These are phyloP conservation scores for Bos javanicus DNA, from an alignment of 2,113 vertebrate species.

Conservation along the genomic window DNA sequence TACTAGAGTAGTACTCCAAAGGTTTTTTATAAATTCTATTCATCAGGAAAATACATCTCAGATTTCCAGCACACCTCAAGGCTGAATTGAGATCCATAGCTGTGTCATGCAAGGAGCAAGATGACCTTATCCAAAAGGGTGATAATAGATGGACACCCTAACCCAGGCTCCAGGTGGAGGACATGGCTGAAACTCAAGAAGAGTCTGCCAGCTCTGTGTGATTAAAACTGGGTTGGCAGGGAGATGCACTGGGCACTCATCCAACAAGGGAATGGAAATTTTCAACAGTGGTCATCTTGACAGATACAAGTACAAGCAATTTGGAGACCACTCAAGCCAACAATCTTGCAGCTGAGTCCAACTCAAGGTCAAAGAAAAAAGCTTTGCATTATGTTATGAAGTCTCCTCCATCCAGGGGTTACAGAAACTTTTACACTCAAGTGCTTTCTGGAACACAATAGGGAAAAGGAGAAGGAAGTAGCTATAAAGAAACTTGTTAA, in stretches of 20 bases:
- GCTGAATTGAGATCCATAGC: not conserved
- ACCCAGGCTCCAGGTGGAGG: not conserved
- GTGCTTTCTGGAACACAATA: not conserved
- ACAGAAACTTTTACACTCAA: not conserved
- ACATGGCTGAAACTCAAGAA: not conserved
- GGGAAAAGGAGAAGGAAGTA: not conserved
- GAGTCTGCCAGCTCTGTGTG: not conserved
- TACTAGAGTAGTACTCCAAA: not conserved
- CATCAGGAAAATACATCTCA: not conserved
- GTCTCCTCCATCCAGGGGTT: not conserved
- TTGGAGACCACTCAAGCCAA: not conserved
- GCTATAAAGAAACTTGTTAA: not conserved
- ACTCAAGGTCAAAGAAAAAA: not conserved
- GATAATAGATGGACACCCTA: not conserved
- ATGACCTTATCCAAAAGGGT: not conserved
- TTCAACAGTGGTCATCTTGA: constrained; percentile 16
- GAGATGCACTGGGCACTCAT: not conserved
- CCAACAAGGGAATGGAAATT: not conserved
- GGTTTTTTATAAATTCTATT: not conserved
- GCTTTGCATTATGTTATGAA: not conserved
- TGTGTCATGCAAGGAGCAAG: not conserved
- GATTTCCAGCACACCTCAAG: not conserved
- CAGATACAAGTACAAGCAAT: not conserved
- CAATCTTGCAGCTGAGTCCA: not conserved
- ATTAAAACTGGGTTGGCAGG: not conserved